phyloP scores from a whole-genome alignment of 2,113 vertebrate genomes.

The Sitta europaea region DNA sequence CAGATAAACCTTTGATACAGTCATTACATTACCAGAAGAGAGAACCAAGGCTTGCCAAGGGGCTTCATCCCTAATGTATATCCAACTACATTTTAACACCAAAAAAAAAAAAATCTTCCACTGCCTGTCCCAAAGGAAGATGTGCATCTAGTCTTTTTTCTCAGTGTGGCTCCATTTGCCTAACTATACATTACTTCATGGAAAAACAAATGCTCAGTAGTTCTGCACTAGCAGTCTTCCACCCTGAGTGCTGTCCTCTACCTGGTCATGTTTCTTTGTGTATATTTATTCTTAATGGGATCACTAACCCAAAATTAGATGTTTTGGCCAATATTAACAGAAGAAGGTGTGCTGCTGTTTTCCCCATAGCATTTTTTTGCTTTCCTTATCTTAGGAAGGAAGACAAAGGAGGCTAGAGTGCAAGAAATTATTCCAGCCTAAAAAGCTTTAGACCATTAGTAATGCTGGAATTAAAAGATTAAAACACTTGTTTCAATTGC shows the following conservation, averaged over 20 bases:
- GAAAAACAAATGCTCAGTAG: background rate
- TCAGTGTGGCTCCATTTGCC: background rate
- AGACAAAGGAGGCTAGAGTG: background rate
- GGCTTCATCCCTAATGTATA: background rate
- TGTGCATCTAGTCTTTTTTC: background rate
- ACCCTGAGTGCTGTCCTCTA: background rate
- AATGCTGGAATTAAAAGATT: conserved; percentile 23
- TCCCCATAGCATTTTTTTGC: background rate
- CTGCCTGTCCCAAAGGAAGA: background rate
- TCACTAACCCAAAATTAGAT: background rate
- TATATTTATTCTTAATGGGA: background rate
- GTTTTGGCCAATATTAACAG: background rate
- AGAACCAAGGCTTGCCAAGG: background rate
- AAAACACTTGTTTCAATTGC: background rate
- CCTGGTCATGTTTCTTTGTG: background rate
- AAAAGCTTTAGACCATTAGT: background rate
- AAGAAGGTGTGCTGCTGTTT: background rate
- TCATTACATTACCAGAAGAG: background rate
- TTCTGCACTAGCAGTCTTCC: background rate
- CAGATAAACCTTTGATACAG: background rate
- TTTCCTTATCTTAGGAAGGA: background rate
- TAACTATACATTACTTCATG: background rate
- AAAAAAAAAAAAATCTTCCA: background rate
- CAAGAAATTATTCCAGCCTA: background rate
- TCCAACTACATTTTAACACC: background rate